phyloP scores from a whole-genome alignment of 30 jellyfish, hydroid and myxozoan genomes.

The Nemopilema nomurai region DNA sequence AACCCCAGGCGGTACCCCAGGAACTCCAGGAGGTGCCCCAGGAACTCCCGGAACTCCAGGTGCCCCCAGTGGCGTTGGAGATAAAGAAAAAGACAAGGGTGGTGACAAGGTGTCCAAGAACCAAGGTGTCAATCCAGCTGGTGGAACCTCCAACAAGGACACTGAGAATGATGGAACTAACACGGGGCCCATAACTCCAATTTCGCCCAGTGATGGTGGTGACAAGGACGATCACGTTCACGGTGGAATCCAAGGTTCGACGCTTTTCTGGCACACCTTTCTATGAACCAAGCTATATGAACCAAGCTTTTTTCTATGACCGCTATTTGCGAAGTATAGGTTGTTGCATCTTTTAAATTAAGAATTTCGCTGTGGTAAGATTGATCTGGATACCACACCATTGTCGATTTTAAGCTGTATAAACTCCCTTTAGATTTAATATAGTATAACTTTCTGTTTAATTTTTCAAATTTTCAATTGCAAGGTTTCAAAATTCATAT shows the following conservation, averaged over 20 bases:
- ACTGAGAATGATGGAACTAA: conserved; percentile 63
- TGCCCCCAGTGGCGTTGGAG: conserved; percentile 51
- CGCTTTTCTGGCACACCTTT: neutral
- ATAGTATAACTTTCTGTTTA: too few species aligned
- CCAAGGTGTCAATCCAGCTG: conserved; percentile 66
- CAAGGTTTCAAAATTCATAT: too few species aligned
- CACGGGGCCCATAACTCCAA: conserved; percentile 43
- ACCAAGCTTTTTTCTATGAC: too few species aligned
- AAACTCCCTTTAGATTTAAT: too few species aligned
- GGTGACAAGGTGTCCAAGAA: conserved; percentile 66
- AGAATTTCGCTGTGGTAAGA: too few species aligned
- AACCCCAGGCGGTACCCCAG: conserved; percentile 54
- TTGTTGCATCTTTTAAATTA: too few species aligned
- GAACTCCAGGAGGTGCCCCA: conserved; percentile 38
- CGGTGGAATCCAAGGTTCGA: conserved; percentile 70
- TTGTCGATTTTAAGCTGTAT: too few species aligned
- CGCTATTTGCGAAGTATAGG: too few species aligned
- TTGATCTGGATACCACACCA: too few species aligned
- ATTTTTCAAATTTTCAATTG: too few species aligned
- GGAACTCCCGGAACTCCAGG: conserved; percentile 55
- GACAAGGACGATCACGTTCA: conserved; percentile 69
- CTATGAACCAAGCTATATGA: too few species aligned
- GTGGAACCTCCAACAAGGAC: conserved; percentile 58
- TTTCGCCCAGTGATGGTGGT: conserved; percentile 49
- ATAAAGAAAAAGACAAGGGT: conserved; percentile 67